Evolutionary conservation across 1,140 invertebrate species (phyloP).

Genomic region (Oreohelix idahoensis): DNA sequence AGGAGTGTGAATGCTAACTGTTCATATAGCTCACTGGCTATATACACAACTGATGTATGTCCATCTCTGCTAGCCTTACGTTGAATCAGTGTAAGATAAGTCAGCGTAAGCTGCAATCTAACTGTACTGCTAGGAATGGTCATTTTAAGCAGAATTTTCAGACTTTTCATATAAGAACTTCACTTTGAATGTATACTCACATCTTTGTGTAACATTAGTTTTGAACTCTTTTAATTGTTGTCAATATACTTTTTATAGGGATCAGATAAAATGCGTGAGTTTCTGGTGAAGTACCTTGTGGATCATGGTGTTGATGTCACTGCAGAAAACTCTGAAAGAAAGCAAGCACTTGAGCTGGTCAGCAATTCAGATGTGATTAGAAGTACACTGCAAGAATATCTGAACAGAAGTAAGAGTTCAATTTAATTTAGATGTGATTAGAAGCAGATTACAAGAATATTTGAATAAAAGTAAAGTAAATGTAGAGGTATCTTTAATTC

Average conservation of each 20-base stretch:
- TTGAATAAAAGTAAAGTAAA: background rate
- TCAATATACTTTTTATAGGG: background rate
- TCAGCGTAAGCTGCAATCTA: too few species aligned
- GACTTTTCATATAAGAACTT: background rate
- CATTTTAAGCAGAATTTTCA: background rate
- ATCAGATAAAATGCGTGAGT: background rate
- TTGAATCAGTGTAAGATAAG: too few species aligned
- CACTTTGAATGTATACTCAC: background rate
- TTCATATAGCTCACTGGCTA: too few species aligned
- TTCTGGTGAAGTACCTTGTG: slow-evolving; percentile 24
- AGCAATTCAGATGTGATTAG: background rate
- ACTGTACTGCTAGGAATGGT: too few species aligned
- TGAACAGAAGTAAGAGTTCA: background rate
- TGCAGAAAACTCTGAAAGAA: slow-evolving; percentile 10
- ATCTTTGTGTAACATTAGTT: background rate
- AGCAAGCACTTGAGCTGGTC: background rate
- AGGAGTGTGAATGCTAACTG: too few species aligned
- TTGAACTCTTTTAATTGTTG: background rate
- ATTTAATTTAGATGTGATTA: slow-evolving; percentile 1
- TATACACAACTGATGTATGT: too few species aligned
- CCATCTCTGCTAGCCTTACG: too few species aligned
- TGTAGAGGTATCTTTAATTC: background rate
- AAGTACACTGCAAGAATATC: background rate
- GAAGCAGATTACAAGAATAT: background rate
- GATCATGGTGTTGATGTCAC: slow-evolving; percentile 21